Conservation (phyloP, 2,113 vertebrate species). For the Neogale vison region DNA sequence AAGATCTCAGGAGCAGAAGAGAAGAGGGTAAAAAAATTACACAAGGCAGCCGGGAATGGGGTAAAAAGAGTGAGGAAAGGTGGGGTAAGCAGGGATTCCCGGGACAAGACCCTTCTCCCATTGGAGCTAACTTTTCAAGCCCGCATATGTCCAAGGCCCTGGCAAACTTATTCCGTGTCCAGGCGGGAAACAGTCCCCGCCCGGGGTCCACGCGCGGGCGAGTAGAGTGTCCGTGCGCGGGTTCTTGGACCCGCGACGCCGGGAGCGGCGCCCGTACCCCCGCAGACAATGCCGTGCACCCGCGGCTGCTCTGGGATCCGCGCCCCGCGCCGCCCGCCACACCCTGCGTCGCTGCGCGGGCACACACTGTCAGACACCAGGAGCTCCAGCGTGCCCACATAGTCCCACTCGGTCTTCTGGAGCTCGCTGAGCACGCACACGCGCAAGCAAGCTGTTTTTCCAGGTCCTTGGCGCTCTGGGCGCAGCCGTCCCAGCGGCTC, state of each 20-base stretch:
- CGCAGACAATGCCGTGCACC: constrained; percentile 15
- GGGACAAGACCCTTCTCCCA: neutral
- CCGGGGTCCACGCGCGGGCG: neutral
- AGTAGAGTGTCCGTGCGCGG: neutral
- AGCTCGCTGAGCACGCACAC: constrained; percentile 97
- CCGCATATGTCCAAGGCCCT: neutral
- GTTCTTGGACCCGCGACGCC: neutral
- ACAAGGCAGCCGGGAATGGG: neutral
- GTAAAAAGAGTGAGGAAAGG: neutral
- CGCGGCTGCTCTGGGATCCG: neutral
- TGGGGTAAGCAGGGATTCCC: neutral
- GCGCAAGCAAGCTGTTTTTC: constrained; percentile 95
- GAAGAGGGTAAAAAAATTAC: accelerated
- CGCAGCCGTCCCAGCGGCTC: constrained; percentile 89
- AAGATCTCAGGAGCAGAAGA: neutral
- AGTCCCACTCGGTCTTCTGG: constrained; percentile 97
- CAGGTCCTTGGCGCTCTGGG: constrained; percentile 92
- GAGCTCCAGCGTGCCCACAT: constrained; percentile 96
- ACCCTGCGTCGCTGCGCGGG: neutral
- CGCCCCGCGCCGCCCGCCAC: too few species aligned
- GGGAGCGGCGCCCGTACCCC: neutral
- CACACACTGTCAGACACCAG: constrained; percentile 93
- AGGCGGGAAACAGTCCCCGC: accelerated
- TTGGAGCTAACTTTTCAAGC: neutral
- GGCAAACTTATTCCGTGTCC: neutral